Evolutionary conservation across 2,888 invertebrate genomes (phyloP).

Genomic region (Mycalesis mineus): DNA sequence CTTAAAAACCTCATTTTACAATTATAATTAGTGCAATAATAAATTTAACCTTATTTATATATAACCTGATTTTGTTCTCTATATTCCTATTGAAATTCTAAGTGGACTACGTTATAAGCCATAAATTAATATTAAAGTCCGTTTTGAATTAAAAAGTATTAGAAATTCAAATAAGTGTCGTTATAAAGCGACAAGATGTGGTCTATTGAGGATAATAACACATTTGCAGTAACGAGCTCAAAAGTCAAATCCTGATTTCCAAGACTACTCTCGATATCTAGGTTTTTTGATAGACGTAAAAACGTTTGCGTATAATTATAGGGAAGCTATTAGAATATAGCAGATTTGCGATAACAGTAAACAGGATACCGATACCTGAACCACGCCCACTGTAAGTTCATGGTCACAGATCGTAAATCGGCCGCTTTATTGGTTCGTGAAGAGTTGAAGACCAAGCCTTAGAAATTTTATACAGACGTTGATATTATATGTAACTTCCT

Average conservation of each 20-base stretch:
- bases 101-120: constrained; percentile 4
- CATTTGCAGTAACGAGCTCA: neutral
- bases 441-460: too few species aligned
- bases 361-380: too few species aligned
- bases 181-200: constrained; percentile 8
- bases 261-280: neutral
- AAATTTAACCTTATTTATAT: neutral
- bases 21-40: neutral
- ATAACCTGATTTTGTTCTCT: neutral
- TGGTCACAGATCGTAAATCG: too few species aligned
- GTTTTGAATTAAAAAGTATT: constrained; percentile 19
- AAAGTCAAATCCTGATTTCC: neutral
- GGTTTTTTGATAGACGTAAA: too few species aligned
- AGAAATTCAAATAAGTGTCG: constrained; percentile 16
- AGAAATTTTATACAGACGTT: too few species aligned
- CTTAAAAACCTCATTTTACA: neutral
- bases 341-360: too few species aligned
- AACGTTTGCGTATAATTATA: too few species aligned
- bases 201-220: constrained; percentile 5
- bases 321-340: too few species aligned
- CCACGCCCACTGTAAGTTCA: too few species aligned
- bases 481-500: too few species aligned
- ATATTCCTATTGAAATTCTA: constrained; percentile 1
- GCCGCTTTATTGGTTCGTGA: too few species aligned
- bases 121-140: constrained; percentile 20